Base-by-base conservation (phyloP, 2,888 invertebrate genomes). In the Spialia ferax region DNA sequence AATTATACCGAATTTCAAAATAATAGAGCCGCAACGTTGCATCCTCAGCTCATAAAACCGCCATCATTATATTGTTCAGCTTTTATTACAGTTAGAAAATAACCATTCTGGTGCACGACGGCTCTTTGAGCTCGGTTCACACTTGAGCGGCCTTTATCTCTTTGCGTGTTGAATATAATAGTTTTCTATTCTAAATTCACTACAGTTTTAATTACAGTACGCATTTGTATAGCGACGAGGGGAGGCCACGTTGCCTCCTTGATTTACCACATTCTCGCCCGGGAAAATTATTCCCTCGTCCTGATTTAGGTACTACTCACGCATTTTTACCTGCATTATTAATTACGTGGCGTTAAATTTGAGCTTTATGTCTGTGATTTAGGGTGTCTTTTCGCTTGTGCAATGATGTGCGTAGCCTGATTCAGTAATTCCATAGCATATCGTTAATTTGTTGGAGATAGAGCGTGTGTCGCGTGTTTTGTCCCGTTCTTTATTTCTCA, bases 301-400 rank as follows among this genome's bases (percentile, higher is more conserved):
- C 80, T 89, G 88, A 90, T 89, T 87, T 88, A n/a, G n/a, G n/a
- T n/a, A 90, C 82, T 78, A 78, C 79, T 66, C 71, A 71, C 77
- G 77, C 77, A 78, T 84, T 87, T 88, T 85, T 84, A 86, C 86
- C 84, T 86, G 84, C 78, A 82, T 76, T 79, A 77, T 78, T 77
- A 60, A 66, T 20, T 50, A 29, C 6, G 65, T 3, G 2, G n/a
- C 2, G n/a, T 18, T 18, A 10, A 66, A 11, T 15, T n/a, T 60
- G n/a, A 15, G 22, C 65, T 38, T 70, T 73, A 66, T 73, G 26
- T 23, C 38, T 64, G 35, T 68, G 71, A 59, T 57, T 68, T 63
- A 61, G 55, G 35, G 62, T 63, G 26, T 26, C 61, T 57, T 59
- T 65, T 18, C 7, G 7, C 1, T 2, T 5, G 48, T 1, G 18